Evolutionary conservation across 1,140 invertebrate species (phyloP), one percentile per base, ranked within the genome.

Genomic region (Leucophenga varia): DNA sequence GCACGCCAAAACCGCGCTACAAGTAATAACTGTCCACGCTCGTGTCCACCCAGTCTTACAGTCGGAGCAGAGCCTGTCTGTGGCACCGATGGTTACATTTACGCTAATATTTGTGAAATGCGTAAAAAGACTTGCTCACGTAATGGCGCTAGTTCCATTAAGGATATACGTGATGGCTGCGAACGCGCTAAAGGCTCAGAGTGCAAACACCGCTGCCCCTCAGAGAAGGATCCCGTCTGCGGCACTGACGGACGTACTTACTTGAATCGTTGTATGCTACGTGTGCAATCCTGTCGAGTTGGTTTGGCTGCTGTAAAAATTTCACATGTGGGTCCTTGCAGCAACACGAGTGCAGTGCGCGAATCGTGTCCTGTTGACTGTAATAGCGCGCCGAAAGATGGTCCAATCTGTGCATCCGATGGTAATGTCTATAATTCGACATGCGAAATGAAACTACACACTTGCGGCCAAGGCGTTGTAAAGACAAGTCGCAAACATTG

Each of bases 391-490:
- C 89, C 89, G 0, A 79, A 87, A 36, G 90, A 93, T 64, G 90
- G 91, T 13, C 91, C 91, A 0, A 86, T 96, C 54, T 97, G 94
- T 70, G 93, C 89, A 8, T 91, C 86, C 43, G 90, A 97, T 72
- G 91, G 93, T 20, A 92, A 92, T 61, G 92, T 95, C 0, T 97
- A 97, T 79, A 89, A 88, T 60, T 95, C 88, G 47, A 93, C 91
- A 5, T 97, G 95, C 71, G 87, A 93, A 57, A 93, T 97, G 89
- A 92, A 91, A 67, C 79, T 90, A 39, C 78, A 89, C 3, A 95
- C 91, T 34, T 95, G 92, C 76, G 89, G 90, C 87, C 86, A 89
- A 80, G 86, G 87, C 20, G 86, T 89, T n/a, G 84, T 93, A 17
- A 81, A 86, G 54, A 91, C 90, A 10, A 88, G 86, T 59, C 88